Conservation (phyloP, 2,888 invertebrate species). For the Drosophila pullipes region DNA sequence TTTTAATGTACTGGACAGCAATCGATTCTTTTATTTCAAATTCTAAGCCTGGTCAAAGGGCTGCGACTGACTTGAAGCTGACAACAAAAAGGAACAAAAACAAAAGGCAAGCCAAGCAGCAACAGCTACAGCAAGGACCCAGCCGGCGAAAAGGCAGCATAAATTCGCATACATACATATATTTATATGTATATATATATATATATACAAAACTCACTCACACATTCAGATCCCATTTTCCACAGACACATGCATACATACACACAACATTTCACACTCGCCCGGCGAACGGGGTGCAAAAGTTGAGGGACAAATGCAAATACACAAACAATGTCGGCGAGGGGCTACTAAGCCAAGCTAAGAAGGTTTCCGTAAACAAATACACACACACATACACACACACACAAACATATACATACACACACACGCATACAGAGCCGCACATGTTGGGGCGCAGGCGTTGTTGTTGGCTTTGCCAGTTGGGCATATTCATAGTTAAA, state of each 20-base stretch:
- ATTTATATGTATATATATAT: background rate
- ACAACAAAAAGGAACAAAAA: background rate
- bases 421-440: background rate
- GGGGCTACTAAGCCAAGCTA: slow-evolving; percentile 80
- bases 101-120: slow-evolving; percentile 50
- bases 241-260: slow-evolving; percentile 51
- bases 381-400: slow-evolving; percentile 45
- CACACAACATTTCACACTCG: slow-evolving; percentile 76
- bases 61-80: slow-evolving; percentile 53
- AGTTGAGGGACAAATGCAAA: slow-evolving; percentile 67
- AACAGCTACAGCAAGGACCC: slow-evolving; percentile 49
- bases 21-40: slow-evolving; percentile 35
- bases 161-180: slow-evolving; percentile 15
- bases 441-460: slow-evolving; percentile 22
- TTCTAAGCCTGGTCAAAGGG: slow-evolving; percentile 46
- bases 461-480: slow-evolving; percentile 44
- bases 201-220: slow-evolving; percentile 14
- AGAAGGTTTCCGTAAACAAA: slow-evolving; percentile 79
- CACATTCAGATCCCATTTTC: slow-evolving; percentile 3
- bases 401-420: slow-evolving; percentile 17
- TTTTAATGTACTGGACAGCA: slow-evolving; percentile 50
- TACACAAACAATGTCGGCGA: slow-evolving; percentile 76
- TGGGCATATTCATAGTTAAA: slow-evolving; percentile 77
- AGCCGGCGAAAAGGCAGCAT: slow-evolving; percentile 61
- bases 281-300: slow-evolving; percentile 33